Conservation (phyloP, 2,888 invertebrate species). For the Cerastis rubricosa region DNA sequence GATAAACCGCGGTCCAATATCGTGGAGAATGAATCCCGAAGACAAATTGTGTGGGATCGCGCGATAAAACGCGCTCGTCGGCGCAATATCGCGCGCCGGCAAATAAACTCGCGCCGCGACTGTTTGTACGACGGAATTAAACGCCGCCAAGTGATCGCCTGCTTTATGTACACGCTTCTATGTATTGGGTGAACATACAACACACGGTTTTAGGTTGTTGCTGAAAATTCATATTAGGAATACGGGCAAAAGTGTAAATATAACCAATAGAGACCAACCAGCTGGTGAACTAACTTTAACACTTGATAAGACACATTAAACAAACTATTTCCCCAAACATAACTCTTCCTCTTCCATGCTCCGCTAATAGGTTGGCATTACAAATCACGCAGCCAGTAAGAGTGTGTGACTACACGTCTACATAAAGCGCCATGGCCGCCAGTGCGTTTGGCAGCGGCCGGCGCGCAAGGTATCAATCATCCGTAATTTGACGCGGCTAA, state of each 20-base stretch:
- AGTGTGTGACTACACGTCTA: conserved; percentile 44
- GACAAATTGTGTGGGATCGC: conserved; percentile 74
- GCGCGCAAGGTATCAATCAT: conserved; percentile 75
- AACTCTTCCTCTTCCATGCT: neutral
- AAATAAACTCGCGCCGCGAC: conserved; percentile 64
- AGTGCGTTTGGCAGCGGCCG: conserved; percentile 42
- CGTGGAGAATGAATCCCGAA: conserved; percentile 72
- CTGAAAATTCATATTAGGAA: neutral
- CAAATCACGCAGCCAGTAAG: conserved; percentile 46
- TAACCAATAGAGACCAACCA: too few relatives aligned
- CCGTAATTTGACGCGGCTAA: conserved; percentile 75
- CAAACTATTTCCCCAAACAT: neutral
- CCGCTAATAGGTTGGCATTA: conserved; percentile 7
- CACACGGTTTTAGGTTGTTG: conserved; percentile 18
- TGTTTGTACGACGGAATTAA: conserved; percentile 66
- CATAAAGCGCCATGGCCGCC: conserved; percentile 21
- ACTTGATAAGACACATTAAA: neutral
- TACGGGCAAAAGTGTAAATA: neutral
- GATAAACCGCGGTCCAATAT: conserved; percentile 74
- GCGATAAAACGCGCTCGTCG: conserved; percentile 66
- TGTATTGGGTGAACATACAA: conserved; percentile 12
- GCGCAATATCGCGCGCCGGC: conserved; percentile 65
- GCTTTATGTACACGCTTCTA: conserved; percentile 46
- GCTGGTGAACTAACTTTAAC: too few relatives aligned
- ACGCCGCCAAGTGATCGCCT: conserved; percentile 60